phyloP scores from a whole-genome alignment of 2,113 vertebrate genomes.

The Planiliza haematocheilus region DNA sequence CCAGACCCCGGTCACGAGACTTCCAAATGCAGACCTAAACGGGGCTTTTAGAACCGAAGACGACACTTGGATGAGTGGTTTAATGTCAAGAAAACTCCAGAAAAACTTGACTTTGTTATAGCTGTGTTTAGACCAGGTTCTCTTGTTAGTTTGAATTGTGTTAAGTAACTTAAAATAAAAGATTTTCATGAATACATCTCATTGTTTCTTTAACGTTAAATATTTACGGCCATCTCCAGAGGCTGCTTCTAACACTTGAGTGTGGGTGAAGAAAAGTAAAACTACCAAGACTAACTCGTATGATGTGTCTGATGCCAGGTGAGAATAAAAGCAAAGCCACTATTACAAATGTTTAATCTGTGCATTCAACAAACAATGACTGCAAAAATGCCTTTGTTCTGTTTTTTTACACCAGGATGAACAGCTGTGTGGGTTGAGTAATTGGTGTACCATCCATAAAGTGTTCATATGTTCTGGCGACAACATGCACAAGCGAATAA shows the following conservation, averaged over 20 bases:
- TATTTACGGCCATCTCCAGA: not conserved
- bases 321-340: constrained; percentile 31
- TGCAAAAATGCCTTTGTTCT: constrained; percentile 84
- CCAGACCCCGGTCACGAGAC: too few species aligned
- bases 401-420: constrained; percentile 80
- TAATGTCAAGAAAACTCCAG: too few species aligned
- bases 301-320: not conserved
- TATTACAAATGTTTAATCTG: constrained; percentile 91
- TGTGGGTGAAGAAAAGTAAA: not conserved
- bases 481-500: constrained; percentile 91
- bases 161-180: constrained; percentile 79
- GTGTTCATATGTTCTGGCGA: constrained; percentile 83
- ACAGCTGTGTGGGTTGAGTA: constrained; percentile 84
- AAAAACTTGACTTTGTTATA: too few species aligned
- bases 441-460: constrained; percentile 93
- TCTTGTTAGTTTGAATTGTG: constrained; percentile 87
- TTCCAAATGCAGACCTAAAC: too few species aligned
- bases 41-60: too few species aligned
- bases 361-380: constrained; percentile 87
- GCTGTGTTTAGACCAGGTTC: constrained; percentile 78
- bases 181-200: constrained; percentile 70
- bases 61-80: too few species aligned
- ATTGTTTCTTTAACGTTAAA: constrained; percentile 24
- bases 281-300: not conserved
- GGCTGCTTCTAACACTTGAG: too few species aligned